Percentiles rank a stretch among this genome's conserved stretches.
These are phyloP conservation scores for Diarsia brunnea DNA, from an alignment of 2,888 invertebrate species.

Conservation along the genomic window DNA sequence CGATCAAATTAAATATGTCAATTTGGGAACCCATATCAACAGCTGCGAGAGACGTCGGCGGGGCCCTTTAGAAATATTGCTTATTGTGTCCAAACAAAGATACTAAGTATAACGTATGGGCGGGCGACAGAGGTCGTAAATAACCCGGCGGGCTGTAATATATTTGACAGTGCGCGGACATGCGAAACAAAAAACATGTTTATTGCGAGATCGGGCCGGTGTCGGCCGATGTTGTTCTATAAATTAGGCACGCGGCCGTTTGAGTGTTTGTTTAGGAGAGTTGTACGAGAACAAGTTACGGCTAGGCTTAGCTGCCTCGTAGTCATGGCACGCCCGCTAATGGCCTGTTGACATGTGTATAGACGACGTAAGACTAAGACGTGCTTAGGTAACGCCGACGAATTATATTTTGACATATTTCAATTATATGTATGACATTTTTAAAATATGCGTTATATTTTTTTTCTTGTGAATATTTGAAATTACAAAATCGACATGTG, in stretches of 20 bases:
- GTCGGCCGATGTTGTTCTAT: constrained; percentile 76
- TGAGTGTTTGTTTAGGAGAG: constrained; percentile 83
- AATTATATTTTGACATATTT: constrained; percentile 35
- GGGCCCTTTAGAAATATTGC: constrained; percentile 90
- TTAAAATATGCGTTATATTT: background rate
- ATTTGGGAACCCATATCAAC: constrained; percentile 91
- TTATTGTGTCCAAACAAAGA: constrained; percentile 91
- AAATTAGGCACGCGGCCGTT: constrained; percentile 82
- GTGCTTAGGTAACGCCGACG: constrained; percentile 9
- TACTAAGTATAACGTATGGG: constrained; percentile 91
- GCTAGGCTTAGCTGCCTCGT: constrained; percentile 61
- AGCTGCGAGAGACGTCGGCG: constrained; percentile 89
- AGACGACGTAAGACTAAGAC: constrained; percentile 22
- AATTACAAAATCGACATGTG: background rate
- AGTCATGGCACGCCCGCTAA: constrained; percentile 65
- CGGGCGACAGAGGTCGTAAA: constrained; percentile 90
- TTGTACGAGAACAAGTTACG: constrained; percentile 65
- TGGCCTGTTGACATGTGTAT: constrained; percentile 67
- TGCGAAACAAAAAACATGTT: constrained; percentile 91
- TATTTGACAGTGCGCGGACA: constrained; percentile 91
- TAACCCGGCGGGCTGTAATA: constrained; percentile 90
- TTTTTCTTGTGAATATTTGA: background rate
- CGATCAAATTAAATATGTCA: constrained; percentile 91
- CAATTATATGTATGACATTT: background rate
- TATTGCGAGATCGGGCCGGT: constrained; percentile 85